phyloP scores from a whole-genome alignment of 2,888 invertebrate genomes.

The Andricus curvator region DNA sequence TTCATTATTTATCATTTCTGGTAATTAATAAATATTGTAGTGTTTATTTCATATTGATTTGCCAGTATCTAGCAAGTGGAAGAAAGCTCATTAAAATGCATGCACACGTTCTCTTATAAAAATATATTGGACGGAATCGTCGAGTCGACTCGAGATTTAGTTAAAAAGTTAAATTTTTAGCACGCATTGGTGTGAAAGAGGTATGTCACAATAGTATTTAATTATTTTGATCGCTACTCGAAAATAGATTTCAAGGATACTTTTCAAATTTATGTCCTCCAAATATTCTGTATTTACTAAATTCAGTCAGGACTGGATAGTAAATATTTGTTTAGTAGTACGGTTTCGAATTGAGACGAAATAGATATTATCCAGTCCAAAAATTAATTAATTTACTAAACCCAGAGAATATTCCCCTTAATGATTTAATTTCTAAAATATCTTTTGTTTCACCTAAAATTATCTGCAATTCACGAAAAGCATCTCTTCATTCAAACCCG shows the following conservation, averaged over 20 bases:
- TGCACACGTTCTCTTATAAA: constrained; percentile 63
- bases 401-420: not conserved
- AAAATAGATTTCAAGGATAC: not conserved
- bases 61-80: constrained; percentile 21
- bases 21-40: not conserved
- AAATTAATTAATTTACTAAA: not conserved
- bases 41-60: constrained; percentile 22
- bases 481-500: not conserved
- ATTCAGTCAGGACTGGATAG: too few species aligned
- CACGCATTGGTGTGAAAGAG: constrained; percentile 21
- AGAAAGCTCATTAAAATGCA: constrained; percentile 36
- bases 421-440: not conserved
- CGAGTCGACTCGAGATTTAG: constrained; percentile 49
- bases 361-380: not conserved
- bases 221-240: not conserved
- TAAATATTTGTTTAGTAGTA: not conserved
- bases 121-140: constrained; percentile 73
- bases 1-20: constrained; percentile 17
- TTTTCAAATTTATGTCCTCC: not conserved
- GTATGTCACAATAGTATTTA: constrained; percentile 4
- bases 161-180: constrained; percentile 17
- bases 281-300: not conserved
- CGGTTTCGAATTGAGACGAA: not conserved
- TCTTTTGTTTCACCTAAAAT: not conserved
- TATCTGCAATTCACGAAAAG: not conserved